Percentiles rank a stretch among this genome's conserved stretches.
phyloP scores from a whole-genome alignment of 2,113 vertebrate species.

The Brienomyrus longianalis region DNA sequence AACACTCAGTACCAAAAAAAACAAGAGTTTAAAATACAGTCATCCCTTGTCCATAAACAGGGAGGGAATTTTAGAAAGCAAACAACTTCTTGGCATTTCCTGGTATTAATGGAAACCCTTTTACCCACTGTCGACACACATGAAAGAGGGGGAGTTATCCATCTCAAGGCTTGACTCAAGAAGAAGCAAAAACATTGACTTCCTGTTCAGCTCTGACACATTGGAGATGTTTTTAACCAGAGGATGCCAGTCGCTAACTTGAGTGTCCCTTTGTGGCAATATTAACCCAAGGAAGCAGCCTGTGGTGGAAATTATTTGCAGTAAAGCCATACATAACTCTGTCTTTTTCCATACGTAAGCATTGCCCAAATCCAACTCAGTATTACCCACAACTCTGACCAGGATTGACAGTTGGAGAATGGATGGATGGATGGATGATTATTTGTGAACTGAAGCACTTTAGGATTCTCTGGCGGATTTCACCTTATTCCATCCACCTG shows the following conservation, averaged over 20 bases:
- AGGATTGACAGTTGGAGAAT: neutral
- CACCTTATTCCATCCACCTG: neutral
- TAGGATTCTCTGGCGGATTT: neutral
- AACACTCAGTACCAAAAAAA: neutral
- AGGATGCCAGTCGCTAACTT: slow-evolving; percentile 17
- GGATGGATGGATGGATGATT: neutral
- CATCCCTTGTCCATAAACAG: slow-evolving; percentile 16
- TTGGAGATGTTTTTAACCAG: slow-evolving; percentile 21
- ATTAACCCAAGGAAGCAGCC: slow-evolving; percentile 20
- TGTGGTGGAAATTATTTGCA: slow-evolving; percentile 29
- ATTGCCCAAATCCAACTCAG: slow-evolving; percentile 19
- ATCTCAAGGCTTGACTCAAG: slow-evolving; percentile 34
- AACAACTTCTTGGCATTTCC: slow-evolving; percentile 37
- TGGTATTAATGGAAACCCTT: slow-evolving; percentile 35
- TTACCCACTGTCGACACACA: slow-evolving; percentile 26
- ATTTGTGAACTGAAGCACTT: neutral
- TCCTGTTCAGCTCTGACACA: slow-evolving; percentile 33
- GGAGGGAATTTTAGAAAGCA: slow-evolving; percentile 38
- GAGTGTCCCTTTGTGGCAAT: slow-evolving; percentile 24
- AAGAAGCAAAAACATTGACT: slow-evolving; percentile 38
- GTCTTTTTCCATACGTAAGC: neutral
- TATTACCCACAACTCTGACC: neutral
- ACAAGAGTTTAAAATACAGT: neutral
- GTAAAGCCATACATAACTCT: slow-evolving; percentile 14
- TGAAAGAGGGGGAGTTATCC: slow-evolving; percentile 28